Percentiles rank a stretch among this genome's conserved stretches.
Conservation (phyloP, 2,113 vertebrate species). For the Mohoua ochrocephala region DNA sequence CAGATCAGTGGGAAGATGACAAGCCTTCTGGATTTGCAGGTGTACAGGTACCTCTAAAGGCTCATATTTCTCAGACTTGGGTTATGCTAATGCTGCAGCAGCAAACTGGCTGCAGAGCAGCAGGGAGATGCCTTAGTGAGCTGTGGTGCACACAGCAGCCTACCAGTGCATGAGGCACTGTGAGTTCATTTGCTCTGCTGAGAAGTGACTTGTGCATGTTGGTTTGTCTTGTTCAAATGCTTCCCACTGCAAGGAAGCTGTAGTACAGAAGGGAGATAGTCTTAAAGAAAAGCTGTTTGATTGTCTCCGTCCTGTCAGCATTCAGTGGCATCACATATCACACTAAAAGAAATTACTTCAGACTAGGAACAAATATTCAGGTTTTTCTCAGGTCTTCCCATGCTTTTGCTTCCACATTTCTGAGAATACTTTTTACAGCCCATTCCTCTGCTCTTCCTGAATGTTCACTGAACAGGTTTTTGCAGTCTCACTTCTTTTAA, state of each 20-base stretch:
- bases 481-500: not conserved
- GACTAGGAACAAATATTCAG: not conserved
- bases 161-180: not conserved
- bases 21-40: not conserved
- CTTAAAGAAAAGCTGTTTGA: not conserved
- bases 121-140: not conserved
- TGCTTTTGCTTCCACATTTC: not conserved
- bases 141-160: not conserved
- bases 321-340: not conserved
- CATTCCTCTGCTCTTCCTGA: not conserved
- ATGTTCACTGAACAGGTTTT: not conserved
- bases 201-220: not conserved
- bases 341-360: not conserved
- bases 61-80: not conserved
- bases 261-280: not conserved
- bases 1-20: not conserved
- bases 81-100: not conserved
- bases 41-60: not conserved
- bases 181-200: not conserved
- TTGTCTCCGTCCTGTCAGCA: not conserved
- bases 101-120: not conserved
- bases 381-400: not conserved
- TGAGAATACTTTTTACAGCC: not conserved
- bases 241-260: not conserved
- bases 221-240: not conserved